These are phyloP conservation scores for Melierax canorus DNA, from an alignment of 2,113 vertebrate genomes.

Conservation along the genomic window DNA sequence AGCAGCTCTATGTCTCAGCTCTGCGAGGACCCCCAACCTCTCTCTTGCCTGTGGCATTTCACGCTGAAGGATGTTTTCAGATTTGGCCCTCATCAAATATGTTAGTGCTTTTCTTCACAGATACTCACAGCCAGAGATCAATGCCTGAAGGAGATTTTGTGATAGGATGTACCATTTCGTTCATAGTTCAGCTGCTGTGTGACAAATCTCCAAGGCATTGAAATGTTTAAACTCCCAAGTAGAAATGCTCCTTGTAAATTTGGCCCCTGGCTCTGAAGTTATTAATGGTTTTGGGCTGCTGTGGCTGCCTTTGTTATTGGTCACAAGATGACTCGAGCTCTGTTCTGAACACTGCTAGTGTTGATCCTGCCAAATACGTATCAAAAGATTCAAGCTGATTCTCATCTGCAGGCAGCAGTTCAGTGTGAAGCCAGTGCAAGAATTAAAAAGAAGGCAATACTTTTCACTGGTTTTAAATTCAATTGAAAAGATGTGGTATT, in stretches of 20 bases:
- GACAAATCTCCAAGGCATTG: neutral
- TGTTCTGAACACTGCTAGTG: neutral
- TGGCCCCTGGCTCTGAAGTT: neutral
- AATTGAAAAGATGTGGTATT: neutral
- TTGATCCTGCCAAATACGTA: neutral
- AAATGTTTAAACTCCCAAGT: neutral
- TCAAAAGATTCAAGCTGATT: neutral
- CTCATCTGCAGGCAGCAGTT: neutral
- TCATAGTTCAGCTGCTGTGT: accelerated
- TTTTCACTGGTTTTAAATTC: neutral
- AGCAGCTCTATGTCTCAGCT: neutral
- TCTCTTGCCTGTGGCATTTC: neutral
- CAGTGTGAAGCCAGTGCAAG: neutral
- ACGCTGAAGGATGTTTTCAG: neutral
- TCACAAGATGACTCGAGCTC: neutral
- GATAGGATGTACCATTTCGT: neutral
- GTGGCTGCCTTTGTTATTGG: too few relatives aligned
- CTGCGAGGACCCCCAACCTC: accelerated
- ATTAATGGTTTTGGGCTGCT: neutral
- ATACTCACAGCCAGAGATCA: neutral
- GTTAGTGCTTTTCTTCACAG: neutral
- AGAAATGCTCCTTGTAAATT: neutral
- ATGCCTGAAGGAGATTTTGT: neutral
- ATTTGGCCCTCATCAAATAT: neutral
- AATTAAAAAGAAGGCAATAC: neutral